Base-by-base conservation (phyloP, 1,140 invertebrate genomes). In the Cyclargus thomasi region DNA sequence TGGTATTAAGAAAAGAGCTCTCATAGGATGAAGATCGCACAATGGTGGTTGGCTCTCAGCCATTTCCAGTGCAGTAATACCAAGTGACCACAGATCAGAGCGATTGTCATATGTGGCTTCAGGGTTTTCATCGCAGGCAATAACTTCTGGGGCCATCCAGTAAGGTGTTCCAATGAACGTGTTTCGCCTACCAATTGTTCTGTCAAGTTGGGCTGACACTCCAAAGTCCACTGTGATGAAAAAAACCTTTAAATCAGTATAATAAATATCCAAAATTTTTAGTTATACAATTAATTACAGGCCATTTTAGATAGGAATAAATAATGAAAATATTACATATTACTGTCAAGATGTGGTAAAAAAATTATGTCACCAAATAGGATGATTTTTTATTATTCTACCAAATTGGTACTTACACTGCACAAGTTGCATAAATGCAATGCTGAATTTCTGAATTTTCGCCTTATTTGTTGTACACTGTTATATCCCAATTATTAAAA, bases 151-250 rank as follows among this genome's bases (percentile, higher is more conserved):
- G 18, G 96, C 96, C 96, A 97, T 98, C 98, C 98, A 99, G 89
- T 99, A 99, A 23, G 98, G 98, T 36, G 98, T 99, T 68, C 99
- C 99, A 87, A 99, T 99, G 85, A 99, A 99, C 64, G 99, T 99
- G 88, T 99, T 99, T 82, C 99, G 93, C 76, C 98, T 93, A 66
- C 99, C 99, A 90, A 99, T 99, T 64, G 99, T 99, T 79, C 98
- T 94, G 91, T 99, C 99, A 79, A 99, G 91, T 91, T 99, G 99
- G 78, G 99, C 99, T 76, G 97, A 99, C 21, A 99, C 99, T 79
- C 99, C 99, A 93, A 99, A 99, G 92, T 99, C 99, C 78, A 99
- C 99, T 96, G 87, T 22, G 57, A 64, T 36, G n/a, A 5, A 16
- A 53, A 55, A 68, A 63, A 36, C 5, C 29, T 29, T 29, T 29